Evolutionary conservation across 2,113 vertebrate species (phyloP).

Genomic region (Jacana jacana): DNA sequence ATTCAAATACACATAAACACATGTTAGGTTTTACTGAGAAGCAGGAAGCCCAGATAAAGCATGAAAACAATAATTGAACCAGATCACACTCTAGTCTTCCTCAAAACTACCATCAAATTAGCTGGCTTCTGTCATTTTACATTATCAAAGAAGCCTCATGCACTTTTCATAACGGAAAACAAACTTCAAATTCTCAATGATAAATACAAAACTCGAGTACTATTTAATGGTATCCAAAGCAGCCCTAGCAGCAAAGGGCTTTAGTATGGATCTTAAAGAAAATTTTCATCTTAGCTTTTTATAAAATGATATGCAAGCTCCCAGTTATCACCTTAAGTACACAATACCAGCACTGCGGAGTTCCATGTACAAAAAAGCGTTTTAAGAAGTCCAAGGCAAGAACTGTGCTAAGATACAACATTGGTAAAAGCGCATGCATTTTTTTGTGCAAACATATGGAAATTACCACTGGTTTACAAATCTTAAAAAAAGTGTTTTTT

Average conservation of each 20-base stretch:
- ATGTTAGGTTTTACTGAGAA: not conserved
- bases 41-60: not conserved
- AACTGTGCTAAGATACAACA: not conserved
- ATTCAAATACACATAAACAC: constrained; percentile 12
- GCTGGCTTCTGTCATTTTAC: not conserved
- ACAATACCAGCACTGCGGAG: not conserved
- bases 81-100: not conserved
- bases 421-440: rapidly evolving
- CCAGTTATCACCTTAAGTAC: not conserved
- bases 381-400: not conserved
- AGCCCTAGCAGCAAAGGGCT: not conserved
- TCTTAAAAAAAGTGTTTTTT: not conserved
- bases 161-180: not conserved
- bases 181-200: not conserved
- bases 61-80: not conserved
- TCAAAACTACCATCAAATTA: not conserved
- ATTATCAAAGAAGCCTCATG: not conserved
- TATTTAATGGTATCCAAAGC: not conserved
- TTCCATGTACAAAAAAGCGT: not conserved
- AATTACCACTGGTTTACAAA: not conserved
- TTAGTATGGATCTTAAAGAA: not conserved
- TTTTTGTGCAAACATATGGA: not conserved
- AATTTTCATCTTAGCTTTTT: not conserved
- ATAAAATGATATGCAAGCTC: not conserved
- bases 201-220: not conserved